These are phyloP conservation scores for Cebidichthys violaceus DNA, from an alignment of 2,113 vertebrate species.

Conservation along the genomic window DNA sequence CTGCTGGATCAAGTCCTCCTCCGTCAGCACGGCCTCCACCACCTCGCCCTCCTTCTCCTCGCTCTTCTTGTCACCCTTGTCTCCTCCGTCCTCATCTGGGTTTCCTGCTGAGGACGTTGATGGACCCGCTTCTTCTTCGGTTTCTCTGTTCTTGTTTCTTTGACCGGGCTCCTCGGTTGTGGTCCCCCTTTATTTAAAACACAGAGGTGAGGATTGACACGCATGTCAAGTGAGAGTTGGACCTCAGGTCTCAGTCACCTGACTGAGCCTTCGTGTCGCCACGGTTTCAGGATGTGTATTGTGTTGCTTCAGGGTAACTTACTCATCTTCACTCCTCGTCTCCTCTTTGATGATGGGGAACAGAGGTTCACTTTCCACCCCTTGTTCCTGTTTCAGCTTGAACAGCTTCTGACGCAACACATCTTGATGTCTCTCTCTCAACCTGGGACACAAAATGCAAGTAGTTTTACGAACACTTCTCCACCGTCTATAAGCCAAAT, in stretches of 20 bases:
- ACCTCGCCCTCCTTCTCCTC: constrained; percentile 77
- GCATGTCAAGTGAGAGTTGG: not conserved
- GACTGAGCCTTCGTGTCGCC: not conserved
- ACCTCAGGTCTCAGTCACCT: not conserved
- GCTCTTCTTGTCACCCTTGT: constrained; percentile 54
- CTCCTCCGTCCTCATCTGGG: constrained; percentile 40
- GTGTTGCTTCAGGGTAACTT: constrained; percentile 44
- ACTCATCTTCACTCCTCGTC: constrained; percentile 77
- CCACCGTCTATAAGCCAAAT: not conserved
- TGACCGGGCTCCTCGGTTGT: constrained; percentile 38
- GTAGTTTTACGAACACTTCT: not conserved
- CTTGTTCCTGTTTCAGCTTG: constrained; percentile 98
- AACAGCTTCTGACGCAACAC: constrained; percentile 97
- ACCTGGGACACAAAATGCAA: constrained; percentile 69
- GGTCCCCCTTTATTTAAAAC: constrained; percentile 1
- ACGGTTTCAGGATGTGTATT: not conserved
- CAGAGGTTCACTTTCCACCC: constrained; percentile 93
- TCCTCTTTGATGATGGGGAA: constrained; percentile 95
- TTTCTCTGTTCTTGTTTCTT: constrained; percentile 12
- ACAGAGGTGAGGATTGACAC: not conserved
- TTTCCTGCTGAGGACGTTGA: constrained; percentile 56
- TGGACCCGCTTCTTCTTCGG: constrained; percentile 44
- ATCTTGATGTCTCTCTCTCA: constrained; percentile 96
- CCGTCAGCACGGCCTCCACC: constrained; percentile 92
- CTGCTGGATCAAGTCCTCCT: constrained; percentile 98